Percentiles rank a stretch among this genome's conserved stretches.
Conservation (phyloP, 2,113 vertebrate species). For the Gnathonemus echidnorhynchus region DNA sequence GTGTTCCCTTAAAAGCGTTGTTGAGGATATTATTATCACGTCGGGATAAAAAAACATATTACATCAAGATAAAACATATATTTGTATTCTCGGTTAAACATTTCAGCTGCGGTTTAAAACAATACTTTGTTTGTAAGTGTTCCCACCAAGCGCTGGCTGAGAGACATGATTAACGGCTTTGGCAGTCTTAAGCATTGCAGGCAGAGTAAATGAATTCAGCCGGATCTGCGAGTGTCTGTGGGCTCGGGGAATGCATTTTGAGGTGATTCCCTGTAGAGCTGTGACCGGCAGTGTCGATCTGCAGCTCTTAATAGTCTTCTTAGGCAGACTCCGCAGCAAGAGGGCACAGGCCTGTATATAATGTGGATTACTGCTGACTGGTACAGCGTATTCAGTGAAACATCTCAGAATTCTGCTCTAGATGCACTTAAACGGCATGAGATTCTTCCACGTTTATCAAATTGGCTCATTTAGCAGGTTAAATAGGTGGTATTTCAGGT, state of each 20-base stretch:
- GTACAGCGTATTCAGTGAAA: neutral
- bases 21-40: neutral
- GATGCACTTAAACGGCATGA: neutral
- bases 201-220: neutral
- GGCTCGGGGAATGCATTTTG: neutral
- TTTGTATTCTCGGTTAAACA: neutral
- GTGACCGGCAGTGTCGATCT: neutral
- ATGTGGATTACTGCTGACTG: neutral
- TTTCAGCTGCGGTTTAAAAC: neutral
- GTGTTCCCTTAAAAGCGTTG: neutral
- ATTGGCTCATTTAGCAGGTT: neutral
- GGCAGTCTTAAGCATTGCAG: neutral
- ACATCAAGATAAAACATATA: neutral
- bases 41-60: neutral
- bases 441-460: neutral
- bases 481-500: neutral
- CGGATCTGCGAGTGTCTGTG: neutral
- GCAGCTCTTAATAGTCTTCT: neutral
- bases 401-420: neutral
- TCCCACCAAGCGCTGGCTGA: neutral
- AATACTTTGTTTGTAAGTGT: neutral
- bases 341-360: neutral
- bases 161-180: neutral
- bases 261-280: neutral
- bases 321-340: neutral